Conservation (phyloP, 2,888 invertebrate species). For the Drosophila phalerata region DNA sequence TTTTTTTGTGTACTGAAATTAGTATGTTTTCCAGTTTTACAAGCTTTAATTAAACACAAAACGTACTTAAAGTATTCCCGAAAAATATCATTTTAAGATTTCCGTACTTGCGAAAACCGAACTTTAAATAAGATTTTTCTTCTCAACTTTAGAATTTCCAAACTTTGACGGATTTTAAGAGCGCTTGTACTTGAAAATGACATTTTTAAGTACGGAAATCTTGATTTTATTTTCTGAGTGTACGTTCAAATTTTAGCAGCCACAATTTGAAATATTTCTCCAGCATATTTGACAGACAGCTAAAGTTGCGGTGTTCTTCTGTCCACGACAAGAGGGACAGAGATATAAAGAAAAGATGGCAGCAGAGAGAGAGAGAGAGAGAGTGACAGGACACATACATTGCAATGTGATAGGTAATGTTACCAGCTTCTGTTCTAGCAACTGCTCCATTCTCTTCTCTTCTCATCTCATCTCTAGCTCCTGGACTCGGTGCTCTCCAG, state of each 20-base stretch:
- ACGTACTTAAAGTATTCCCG: too few species aligned
- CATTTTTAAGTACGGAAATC: too few species aligned
- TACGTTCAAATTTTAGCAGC: constrained; percentile 78
- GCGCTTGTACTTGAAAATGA: too few species aligned
- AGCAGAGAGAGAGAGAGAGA: neutral
- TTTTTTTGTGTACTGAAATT: too few species aligned
- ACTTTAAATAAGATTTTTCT: too few species aligned
- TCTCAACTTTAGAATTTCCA: too few species aligned
- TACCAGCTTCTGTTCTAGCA: constrained; percentile 11
- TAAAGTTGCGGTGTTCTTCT: constrained; percentile 66
- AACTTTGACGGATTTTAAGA: too few species aligned
- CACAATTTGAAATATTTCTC: constrained; percentile 80
- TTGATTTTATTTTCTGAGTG: neutral
- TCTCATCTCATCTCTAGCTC: neutral
- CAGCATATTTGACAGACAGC: constrained; percentile 80
- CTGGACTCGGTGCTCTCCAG: constrained; percentile 2
- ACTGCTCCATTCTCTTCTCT: too few species aligned
- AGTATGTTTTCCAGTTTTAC: too few species aligned
- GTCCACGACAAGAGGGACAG: neutral
- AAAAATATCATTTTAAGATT: too few species aligned
- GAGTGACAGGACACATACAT: constrained; percentile 45
- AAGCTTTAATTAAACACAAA: too few species aligned
- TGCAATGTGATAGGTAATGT: constrained; percentile 65
- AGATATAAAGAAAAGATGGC: neutral
- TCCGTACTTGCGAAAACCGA: too few species aligned